Evolutionary conservation across 2,113 vertebrate species (phyloP).

Genomic region (Pelecanus crispus): DNA sequence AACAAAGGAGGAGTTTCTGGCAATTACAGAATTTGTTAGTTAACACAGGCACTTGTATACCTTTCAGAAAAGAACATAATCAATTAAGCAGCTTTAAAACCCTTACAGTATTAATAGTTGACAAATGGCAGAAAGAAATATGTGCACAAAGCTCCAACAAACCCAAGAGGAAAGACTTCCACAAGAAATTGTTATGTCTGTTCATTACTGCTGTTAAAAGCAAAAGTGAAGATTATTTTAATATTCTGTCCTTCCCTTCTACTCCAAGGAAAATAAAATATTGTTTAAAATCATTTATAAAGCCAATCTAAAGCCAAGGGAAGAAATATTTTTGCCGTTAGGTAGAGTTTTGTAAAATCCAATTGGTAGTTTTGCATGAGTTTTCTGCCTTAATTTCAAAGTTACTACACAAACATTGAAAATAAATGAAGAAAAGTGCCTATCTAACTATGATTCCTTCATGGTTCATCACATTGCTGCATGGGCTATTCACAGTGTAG

Average conservation of each 20-base stretch:
- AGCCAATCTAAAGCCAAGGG: not conserved
- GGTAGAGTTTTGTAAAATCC: not conserved
- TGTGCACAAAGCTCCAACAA: not conserved
- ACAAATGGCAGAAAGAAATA: not conserved
- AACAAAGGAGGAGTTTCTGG: not conserved
- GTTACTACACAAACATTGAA: not conserved
- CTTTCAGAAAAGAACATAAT: not conserved
- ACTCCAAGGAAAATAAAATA: slow-evolving; percentile 4
- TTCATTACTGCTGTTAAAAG: not conserved
- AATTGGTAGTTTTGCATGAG: not conserved
- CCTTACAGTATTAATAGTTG: not conserved
- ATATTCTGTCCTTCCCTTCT: not conserved
- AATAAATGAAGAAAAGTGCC: not conserved
- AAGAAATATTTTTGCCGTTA: not conserved
- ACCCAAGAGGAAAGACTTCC: not conserved
- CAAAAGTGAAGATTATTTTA: not conserved
- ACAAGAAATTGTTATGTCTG: not conserved
- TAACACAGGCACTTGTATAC: not conserved
- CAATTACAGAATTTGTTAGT: not conserved
- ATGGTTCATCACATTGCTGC: not conserved
- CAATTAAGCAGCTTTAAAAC: not conserved
- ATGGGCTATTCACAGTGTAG: not conserved
- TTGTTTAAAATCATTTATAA: not conserved
- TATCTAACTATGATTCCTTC: accelerated
- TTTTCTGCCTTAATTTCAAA: not conserved